Base-by-base conservation (phyloP, 2,888 invertebrate genomes). In the Lydus trimaculatus region DNA sequence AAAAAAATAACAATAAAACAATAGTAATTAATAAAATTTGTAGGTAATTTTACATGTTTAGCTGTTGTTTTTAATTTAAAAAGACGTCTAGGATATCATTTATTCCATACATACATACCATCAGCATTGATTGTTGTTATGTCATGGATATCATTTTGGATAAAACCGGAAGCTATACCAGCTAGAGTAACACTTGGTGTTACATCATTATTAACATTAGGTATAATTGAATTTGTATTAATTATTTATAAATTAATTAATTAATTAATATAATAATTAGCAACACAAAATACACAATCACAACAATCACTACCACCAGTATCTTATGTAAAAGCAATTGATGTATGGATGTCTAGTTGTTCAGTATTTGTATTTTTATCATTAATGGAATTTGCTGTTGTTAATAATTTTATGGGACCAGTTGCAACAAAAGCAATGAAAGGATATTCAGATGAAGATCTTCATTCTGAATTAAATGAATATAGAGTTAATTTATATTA, bases 81-180 rank as follows among this genome's bases (percentile, higher is more conserved):
- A 58, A 88, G 96, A 5, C 90, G 96, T 0, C 87, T 96, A 23
- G 96, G 96, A 17, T 96, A 96, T 86, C 95, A 96, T 83, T 88
- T 96, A 64, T 95, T 96, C 84, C 96, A 96, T 86, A 96, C 96
- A 0, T 96, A 96, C 84, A 95, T 96, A 78, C 96, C 96, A 0
- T 95, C 96, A 1, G 95, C 95, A 0, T 88, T 96, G 75, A 96
- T 96, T 82, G 96, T 96, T 59, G 95, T 96, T 67, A 95, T 97
- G 94, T 96, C 95, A 70, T 97, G 96, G 96, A 96, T 97, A 76
- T 96, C 96, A 0, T 97, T 97, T 87, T 97, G 96, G 97, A 96
- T 96, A 79, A 96, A 95, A 80, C 95, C 95, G 0, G 96, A 96
- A 84, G 96, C 96, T 7, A 95, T 95, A 76, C 96, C 96, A 0